Base-by-base conservation (phyloP, 2,113 vertebrate species). In the Ictalurus furcatus region DNA sequence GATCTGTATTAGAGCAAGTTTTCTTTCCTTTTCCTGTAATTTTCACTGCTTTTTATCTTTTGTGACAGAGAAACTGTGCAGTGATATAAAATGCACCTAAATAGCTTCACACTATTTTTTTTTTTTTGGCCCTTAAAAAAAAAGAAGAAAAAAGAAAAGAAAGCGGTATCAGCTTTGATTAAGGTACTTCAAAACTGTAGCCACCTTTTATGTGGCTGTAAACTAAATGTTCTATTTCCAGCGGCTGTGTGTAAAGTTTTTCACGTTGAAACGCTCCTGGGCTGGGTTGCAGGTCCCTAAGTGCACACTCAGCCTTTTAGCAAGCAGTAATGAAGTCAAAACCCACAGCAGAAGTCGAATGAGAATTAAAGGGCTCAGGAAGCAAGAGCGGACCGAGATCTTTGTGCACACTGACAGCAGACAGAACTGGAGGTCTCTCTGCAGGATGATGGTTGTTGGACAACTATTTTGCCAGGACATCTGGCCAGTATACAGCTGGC, bases 241-340 rank as follows among this genome's bases (percentile, higher is more conserved):
- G n/a, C 40, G 48, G 58, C 88, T 84, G 78, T 61, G 73, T 91
- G 80, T 69, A 87, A 73, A 89, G 89, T 84, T 88, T 92, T 93
- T 93, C 93, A 94, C 81, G 93, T 85, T 92, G 85, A 93, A 91
- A 91, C 90, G 92, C 93, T 94, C 91, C 89, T 94, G 85, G 92
- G 92, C 93, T 94, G 91, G 93, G 83, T 94, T 94, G 93, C 86
- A 90, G 93, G 92, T 91, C 92, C 93, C 90, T 93, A 94, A 93
- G 91, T 96, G 95, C 94, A 88, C 91, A 95, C 94, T 97, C 95
- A 96, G 96, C 95, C 96, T 92, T 95, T 93, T 94, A 85, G 88
- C 89, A 90, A 85, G 94, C 93, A 94, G 94, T 94, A 96, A 94
- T 87, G 92, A 93, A 93, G 91, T 92, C 91, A 91, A 92, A 91